phyloP scores from a whole-genome alignment of 2,888 invertebrate genomes.

The Ceriagrion tenellum region DNA sequence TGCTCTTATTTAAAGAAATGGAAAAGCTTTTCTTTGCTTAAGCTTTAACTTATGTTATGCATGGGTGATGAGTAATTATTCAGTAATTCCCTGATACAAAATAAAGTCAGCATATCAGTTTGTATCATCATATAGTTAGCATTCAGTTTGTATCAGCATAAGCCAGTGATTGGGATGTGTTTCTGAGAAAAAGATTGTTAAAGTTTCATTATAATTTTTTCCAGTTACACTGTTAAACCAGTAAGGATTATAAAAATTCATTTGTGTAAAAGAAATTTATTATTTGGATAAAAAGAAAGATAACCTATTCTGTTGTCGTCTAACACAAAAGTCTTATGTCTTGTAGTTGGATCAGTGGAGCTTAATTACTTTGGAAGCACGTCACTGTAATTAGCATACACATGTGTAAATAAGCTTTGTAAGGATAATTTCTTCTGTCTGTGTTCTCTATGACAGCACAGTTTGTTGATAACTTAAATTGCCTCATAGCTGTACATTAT shows the following conservation, averaged over 20 bases:
- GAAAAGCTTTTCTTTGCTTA: too few relatives aligned
- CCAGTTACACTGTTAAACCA: not conserved
- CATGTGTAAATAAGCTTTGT: conserved; percentile 55
- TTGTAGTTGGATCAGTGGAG: not conserved
- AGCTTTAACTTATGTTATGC: not conserved
- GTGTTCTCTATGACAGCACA: conserved; percentile 49
- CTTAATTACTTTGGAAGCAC: not conserved
- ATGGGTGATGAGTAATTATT: not conserved
- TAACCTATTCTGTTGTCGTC: not conserved
- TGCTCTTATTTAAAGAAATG: not conserved
- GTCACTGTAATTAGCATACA: conserved; percentile 1
- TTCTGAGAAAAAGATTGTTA: not conserved
- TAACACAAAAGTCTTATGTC: not conserved
- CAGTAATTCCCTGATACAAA: not conserved
- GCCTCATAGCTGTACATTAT: conserved; percentile 61
- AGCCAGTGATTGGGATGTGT: not conserved
- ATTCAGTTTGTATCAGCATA: not conserved
- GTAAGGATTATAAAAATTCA: not conserved
- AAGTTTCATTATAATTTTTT: not conserved
- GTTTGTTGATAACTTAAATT: conserved; percentile 57
- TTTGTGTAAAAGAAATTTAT: not conserved
- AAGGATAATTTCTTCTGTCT: conserved; percentile 40
- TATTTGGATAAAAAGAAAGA: not conserved
- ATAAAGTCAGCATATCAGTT: not conserved
- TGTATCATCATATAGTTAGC: not conserved